Percentiles rank a stretch among this genome's conserved stretches.
Evolutionary conservation across 2,797 vertebrate genomes (phyloP).

Genomic region (Sebastiscus albofasciatus): DNA sequence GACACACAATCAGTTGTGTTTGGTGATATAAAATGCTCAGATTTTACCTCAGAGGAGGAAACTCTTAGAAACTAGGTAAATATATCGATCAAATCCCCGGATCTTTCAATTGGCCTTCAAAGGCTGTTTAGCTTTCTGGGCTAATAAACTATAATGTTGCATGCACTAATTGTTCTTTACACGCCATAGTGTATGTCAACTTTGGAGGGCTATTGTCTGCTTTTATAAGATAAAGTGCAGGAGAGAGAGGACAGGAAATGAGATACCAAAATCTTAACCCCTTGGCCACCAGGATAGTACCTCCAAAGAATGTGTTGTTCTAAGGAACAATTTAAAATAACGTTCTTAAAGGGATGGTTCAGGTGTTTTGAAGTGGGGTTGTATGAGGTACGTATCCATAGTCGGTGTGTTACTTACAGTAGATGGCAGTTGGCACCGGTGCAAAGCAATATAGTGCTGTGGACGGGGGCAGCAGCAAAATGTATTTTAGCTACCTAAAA

Average conservation of each 20-base stretch:
- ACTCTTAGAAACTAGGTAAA: background rate
- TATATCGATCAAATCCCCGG: background rate
- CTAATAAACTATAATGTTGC: background rate
- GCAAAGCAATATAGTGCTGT: too few species aligned
- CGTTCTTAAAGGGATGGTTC: background rate
- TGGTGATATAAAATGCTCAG: background rate
- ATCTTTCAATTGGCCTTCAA: background rate
- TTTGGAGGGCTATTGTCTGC: background rate
- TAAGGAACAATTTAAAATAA: background rate
- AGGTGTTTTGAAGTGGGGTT: too few species aligned
- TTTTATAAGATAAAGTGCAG: background rate
- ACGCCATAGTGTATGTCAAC: too few species aligned
- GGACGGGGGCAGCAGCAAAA: too few species aligned
- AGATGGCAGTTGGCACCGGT: too few species aligned
- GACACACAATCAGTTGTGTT: background rate
- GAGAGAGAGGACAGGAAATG: background rate
- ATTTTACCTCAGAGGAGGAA: background rate
- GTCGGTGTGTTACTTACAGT: too few species aligned
- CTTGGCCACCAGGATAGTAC: background rate
- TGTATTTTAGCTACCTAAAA: too few species aligned
- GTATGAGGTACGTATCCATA: too few species aligned
- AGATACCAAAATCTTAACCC: background rate
- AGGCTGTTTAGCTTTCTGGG: background rate
- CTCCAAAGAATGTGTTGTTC: background rate
- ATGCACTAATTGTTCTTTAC: background rate